Evolutionary conservation across 2,888 invertebrate species (phyloP).

Genomic region (Proisotoma minuta): DNA sequence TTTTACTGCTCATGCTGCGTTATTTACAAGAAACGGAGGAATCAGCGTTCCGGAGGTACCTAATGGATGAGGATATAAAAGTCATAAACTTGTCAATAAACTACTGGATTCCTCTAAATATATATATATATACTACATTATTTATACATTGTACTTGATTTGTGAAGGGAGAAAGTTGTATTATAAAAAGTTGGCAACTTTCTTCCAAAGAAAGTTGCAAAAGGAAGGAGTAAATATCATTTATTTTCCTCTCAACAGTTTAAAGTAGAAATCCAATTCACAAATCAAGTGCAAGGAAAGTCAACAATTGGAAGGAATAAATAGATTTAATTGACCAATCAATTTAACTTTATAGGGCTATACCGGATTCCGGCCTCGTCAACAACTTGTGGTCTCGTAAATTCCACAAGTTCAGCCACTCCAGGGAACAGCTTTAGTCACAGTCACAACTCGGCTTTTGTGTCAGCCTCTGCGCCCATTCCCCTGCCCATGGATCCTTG

Average conservation of each 20-base stretch:
- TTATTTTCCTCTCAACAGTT: not conserved
- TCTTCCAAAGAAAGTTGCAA: too few relatives aligned
- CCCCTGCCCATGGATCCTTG: slow-evolving; percentile 12
- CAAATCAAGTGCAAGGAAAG: not conserved
- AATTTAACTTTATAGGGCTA: slow-evolving; percentile 13
- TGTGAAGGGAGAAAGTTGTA: too few relatives aligned
- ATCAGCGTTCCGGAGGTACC: slow-evolving; percentile 21
- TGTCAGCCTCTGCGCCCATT: not conserved
- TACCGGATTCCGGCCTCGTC: slow-evolving; percentile 26
- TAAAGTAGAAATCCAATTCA: not conserved
- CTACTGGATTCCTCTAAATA: too few relatives aligned
- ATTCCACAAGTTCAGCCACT: slow-evolving; percentile 6
- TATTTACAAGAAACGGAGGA: slow-evolving; percentile 48
- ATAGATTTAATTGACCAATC: slow-evolving; percentile 17
- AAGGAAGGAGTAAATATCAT: too few relatives aligned
- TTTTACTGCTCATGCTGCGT: slow-evolving; percentile 50
- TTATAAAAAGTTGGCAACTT: too few relatives aligned
- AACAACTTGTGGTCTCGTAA: slow-evolving; percentile 25
- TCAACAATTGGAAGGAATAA: not conserved
- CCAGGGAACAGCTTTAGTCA: not conserved
- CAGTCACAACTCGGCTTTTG: slow-evolving; percentile 2
- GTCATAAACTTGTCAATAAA: slow-evolving; percentile 5
- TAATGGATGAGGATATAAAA: not conserved
- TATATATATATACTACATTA: too few relatives aligned
- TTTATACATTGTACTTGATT: too few relatives aligned